Conservation (phyloP, 2,888 invertebrate genomes). For the Sminthurinus aureus region DNA sequence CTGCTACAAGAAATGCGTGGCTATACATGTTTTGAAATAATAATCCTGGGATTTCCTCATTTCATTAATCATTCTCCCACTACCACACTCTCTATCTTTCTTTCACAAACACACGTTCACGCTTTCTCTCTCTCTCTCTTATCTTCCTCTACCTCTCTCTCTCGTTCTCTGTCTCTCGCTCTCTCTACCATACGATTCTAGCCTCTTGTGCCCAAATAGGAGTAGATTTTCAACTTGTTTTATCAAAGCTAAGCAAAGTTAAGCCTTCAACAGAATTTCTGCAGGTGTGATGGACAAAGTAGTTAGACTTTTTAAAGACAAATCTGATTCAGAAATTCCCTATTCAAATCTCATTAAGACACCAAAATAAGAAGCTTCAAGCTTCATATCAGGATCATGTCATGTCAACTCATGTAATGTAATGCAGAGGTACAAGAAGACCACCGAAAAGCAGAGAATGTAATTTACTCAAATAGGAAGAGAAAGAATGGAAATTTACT, state of each 20-base stretch:
- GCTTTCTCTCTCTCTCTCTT: background rate
- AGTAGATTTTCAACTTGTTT: no score
- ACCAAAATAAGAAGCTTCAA: background rate
- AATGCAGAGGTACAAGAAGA: no score
- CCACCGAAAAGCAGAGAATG: background rate
- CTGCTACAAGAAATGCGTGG: background rate
- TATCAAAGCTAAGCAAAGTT: background rate
- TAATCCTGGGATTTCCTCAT: constrained; percentile 57
- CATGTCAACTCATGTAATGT: background rate
- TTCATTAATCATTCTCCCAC: constrained; percentile 56
- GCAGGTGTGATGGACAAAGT: constrained; percentile 5
- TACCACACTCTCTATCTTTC: background rate
- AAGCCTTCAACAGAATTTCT: constrained; percentile 8
- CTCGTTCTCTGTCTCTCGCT: background rate
- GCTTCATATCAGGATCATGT: background rate
- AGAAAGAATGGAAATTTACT: background rate
- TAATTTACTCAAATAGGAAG: background rate
- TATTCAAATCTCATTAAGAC: constrained; percentile 38
- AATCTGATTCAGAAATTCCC: constrained; percentile 36
- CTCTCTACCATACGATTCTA: background rate
- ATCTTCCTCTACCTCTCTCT: background rate
- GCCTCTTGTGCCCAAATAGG: no score
- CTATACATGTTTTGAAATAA: constrained; percentile 38
- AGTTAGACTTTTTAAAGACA: background rate
- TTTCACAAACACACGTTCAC: no score